Evolutionary conservation across 2,888 invertebrate species (phyloP).

Genomic region (Eristalis arbustorum): DNA sequence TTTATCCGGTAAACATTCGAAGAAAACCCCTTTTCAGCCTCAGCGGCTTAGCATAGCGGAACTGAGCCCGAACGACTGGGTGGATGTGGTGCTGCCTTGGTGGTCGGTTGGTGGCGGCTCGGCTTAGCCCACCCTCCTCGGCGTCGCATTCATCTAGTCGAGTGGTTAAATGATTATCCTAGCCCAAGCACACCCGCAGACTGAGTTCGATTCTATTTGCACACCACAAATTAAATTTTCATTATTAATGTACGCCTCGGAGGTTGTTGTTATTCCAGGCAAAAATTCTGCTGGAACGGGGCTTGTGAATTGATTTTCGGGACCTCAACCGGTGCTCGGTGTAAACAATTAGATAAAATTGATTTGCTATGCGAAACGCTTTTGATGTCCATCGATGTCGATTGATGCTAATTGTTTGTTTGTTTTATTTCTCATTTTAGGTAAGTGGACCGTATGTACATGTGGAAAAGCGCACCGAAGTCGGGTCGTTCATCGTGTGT

Average conservation of each 20-base stretch:
- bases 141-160: slow-evolving; percentile 42
- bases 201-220: slow-evolving; percentile 67
- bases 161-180: slow-evolving; percentile 66
- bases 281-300: background rate
- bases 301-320: slow-evolving; percentile 16
- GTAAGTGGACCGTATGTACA: slow-evolving; percentile 33
- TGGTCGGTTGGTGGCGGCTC: slow-evolving; percentile 29
- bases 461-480: background rate
- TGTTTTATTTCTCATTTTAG: slow-evolving; percentile 50
- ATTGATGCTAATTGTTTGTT: slow-evolving; percentile 54
- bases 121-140: slow-evolving; percentile 26
- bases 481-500: background rate
- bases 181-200: slow-evolving; percentile 24
- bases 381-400: slow-evolving; percentile 41
- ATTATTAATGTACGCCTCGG: slow-evolving; percentile 64
- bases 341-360: slow-evolving; percentile 50
- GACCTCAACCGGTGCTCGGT: slow-evolving; percentile 14
- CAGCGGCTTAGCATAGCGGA: slow-evolving; percentile 7
- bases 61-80: slow-evolving; percentile 9
- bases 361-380: slow-evolving; percentile 45
- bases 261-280: slow-evolving; percentile 45
- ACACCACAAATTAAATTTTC: slow-evolving; percentile 69
- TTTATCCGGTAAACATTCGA: slow-evolving; percentile 64
- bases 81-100: slow-evolving; percentile 6
- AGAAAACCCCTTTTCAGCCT: slow-evolving; percentile 59